phyloP scores from a whole-genome alignment of 2,888 invertebrate genomes.

The Dryomyza anilis region DNA sequence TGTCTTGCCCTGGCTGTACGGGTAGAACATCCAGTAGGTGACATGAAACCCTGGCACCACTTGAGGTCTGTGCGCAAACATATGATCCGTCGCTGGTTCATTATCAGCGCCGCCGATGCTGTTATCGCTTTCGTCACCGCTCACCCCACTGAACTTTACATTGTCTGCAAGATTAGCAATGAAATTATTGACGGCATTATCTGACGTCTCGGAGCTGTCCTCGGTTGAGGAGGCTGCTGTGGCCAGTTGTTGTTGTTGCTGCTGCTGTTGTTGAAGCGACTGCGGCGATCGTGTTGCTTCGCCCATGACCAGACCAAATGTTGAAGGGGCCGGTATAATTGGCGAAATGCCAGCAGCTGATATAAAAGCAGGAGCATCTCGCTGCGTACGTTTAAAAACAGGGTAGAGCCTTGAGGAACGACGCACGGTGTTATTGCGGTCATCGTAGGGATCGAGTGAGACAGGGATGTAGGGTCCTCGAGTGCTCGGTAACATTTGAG shows the following conservation, averaged over 20 bases:
- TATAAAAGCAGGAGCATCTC: slow-evolving; percentile 31
- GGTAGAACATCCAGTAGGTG: slow-evolving; percentile 74
- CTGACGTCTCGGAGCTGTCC: slow-evolving; percentile 23
- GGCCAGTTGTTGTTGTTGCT: not conserved
- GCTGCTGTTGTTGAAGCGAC: not conserved
- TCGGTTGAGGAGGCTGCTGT: not conserved
- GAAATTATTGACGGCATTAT: slow-evolving; percentile 52
- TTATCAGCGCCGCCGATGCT: slow-evolving; percentile 39
- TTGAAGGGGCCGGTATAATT: not conserved
- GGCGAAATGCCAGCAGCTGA: slow-evolving; percentile 4
- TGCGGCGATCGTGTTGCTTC: slow-evolving; percentile 18
- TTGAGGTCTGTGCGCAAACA: no score
- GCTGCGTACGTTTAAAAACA: slow-evolving; percentile 47
- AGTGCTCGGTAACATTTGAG: slow-evolving; percentile 41
- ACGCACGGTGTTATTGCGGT: slow-evolving; percentile 46
- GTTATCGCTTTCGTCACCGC: slow-evolving; percentile 47
- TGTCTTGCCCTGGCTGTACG: slow-evolving; percentile 67
- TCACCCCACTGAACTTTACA: slow-evolving; percentile 53
- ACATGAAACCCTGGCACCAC: slow-evolving; percentile 65
- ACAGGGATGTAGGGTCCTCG: slow-evolving; percentile 56
- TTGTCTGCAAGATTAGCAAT: slow-evolving; percentile 59
- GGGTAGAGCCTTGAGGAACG: slow-evolving; percentile 55
- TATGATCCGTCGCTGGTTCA: slow-evolving; percentile 21
- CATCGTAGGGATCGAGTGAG: slow-evolving; percentile 52
- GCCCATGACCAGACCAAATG: slow-evolving; percentile 39